phyloP scores from a whole-genome alignment of 2,888 invertebrate species.

The Eupelmus urozonus region DNA sequence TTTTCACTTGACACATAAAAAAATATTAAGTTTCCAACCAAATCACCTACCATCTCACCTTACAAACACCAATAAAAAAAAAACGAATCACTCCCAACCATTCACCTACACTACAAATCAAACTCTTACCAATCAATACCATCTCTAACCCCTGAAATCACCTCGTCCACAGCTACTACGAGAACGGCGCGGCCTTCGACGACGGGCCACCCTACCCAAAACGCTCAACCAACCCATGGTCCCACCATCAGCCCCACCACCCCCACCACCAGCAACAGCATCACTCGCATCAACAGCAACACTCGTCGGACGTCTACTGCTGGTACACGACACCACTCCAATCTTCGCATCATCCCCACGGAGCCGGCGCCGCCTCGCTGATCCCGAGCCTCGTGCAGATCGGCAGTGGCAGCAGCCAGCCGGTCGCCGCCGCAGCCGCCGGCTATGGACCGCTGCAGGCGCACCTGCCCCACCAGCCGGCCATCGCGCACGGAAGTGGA shows the following conservation, averaged over 20 bases:
- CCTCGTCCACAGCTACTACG: slow-evolving; percentile 49
- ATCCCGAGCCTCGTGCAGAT: slow-evolving; percentile 33
- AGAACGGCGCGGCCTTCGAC: slow-evolving; percentile 55
- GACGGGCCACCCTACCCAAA: slow-evolving; percentile 52
- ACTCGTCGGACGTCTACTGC: slow-evolving; percentile 44
- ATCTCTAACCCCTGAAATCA: neutral
- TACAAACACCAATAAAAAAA: too few relatives aligned
- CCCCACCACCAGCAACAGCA: slow-evolving; percentile 38
- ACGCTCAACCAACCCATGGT: slow-evolving; percentile 25
- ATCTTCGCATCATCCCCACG: neutral
- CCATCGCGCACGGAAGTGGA: slow-evolving; percentile 5
- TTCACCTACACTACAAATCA: too few relatives aligned
- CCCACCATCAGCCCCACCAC: slow-evolving; percentile 29
- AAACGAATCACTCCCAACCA: too few relatives aligned
- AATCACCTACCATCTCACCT: too few relatives aligned
- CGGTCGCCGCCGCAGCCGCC: neutral
- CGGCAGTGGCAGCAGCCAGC: slow-evolving; percentile 3
- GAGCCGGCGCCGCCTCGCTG: slow-evolving; percentile 1
- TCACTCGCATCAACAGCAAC: slow-evolving; percentile 22
- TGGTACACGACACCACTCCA: slow-evolving; percentile 50
- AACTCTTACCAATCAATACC: too few relatives aligned
- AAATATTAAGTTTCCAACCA: too few relatives aligned
- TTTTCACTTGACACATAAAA: too few relatives aligned
- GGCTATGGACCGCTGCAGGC: slow-evolving; percentile 7
- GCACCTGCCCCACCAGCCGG: slow-evolving; percentile 50